Evolutionary conservation across 2,797 vertebrate species (phyloP).

Genomic region (Phoebastria nigripes): DNA sequence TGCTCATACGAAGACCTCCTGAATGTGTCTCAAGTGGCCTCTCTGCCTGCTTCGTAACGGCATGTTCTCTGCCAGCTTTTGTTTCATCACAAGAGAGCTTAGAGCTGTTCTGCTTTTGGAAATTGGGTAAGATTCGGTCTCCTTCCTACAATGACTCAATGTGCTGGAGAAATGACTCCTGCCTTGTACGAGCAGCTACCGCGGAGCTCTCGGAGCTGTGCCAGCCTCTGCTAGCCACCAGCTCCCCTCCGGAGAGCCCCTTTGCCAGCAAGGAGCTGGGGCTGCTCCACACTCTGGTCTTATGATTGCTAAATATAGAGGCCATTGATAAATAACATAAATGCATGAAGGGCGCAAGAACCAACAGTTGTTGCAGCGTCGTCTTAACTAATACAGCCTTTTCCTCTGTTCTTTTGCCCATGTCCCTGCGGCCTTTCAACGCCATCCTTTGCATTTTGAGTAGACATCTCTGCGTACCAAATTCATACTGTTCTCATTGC

Average conservation of each 20-base stretch:
- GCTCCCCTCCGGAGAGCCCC: not conserved
- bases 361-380: not conserved
- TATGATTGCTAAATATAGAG: conserved; percentile 4
- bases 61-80: conserved; percentile 30
- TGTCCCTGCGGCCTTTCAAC: not conserved
- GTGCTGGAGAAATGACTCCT: conserved; percentile 5
- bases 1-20: conserved; percentile 25
- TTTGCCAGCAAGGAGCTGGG: not conserved
- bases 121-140: conserved; percentile 39
- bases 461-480: not conserved
- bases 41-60: conserved; percentile 2
- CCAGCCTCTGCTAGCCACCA: not conserved
- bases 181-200: not conserved
- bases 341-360: not conserved
- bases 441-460: not conserved
- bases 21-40: conserved; percentile 37
- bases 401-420: not conserved
- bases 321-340: conserved; percentile 20
- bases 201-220: not conserved
- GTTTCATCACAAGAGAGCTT: conserved; percentile 10
- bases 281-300: not conserved
- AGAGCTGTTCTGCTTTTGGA: conserved; percentile 23
- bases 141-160: conserved; percentile 47
- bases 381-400: not conserved
- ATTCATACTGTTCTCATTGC: not conserved